Percentiles rank a stretch among this genome's conserved stretches.
Conservation (phyloP, 2,797 vertebrate species). For the Gymnopithys bicolor region DNA sequence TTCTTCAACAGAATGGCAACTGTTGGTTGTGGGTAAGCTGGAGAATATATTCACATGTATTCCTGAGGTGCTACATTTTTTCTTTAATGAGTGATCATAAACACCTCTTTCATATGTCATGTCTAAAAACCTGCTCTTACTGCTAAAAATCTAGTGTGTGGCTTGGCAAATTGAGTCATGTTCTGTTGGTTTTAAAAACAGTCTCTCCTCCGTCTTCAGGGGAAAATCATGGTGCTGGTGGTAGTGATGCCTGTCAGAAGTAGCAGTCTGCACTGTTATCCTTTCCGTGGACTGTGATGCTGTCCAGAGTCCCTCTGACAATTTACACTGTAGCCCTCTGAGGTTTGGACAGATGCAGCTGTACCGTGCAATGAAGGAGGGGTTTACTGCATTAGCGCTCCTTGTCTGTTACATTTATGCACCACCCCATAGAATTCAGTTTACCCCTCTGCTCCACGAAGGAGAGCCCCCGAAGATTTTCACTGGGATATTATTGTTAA, state of each 20-base stretch:
- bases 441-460: background rate
- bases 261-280: background rate
- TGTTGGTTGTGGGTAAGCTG: background rate
- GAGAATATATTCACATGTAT: conserved; percentile 24
- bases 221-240: background rate
- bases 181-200: background rate
- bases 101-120: background rate
- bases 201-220: background rate
- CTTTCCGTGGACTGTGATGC: background rate
- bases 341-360: background rate
- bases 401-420: background rate
- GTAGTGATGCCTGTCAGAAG: background rate
- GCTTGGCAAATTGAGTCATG: background rate
- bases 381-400: background rate
- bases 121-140: conserved; percentile 18
- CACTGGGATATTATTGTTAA: background rate
- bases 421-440: background rate
- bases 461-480: background rate
- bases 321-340: background rate
- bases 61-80: conserved; percentile 35
- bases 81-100: conserved; percentile 43
- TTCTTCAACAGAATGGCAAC: conserved; percentile 26
- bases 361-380: background rate
- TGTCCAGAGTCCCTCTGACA: background rate
- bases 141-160: background rate